Evolutionary conservation across 2,888 invertebrate species (phyloP).

Genomic region (Alviniconcha strummeri): DNA sequence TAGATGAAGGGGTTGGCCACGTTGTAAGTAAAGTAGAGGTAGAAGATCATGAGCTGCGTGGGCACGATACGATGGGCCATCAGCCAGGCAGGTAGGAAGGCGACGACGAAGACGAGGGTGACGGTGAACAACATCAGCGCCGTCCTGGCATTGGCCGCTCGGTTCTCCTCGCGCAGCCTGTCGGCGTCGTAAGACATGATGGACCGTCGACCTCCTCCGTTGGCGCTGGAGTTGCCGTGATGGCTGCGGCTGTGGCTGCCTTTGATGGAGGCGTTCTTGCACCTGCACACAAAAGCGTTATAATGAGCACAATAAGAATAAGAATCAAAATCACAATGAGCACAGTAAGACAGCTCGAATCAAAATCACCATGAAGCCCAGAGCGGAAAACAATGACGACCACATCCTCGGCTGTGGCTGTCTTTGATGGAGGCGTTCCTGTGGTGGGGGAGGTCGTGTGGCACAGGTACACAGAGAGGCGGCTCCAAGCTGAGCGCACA

Average conservation of each 20-base stretch:
- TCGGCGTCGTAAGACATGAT: slow-evolving; percentile 39
- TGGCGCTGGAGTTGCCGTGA: slow-evolving; percentile 18
- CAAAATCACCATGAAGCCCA: too few species aligned
- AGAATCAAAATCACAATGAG: too few species aligned
- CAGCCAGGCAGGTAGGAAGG: slow-evolving; percentile 71
- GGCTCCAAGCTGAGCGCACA: too few species aligned
- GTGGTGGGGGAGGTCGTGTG: background rate
- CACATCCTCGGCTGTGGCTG: slow-evolving; percentile 3
- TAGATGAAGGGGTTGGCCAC: slow-evolving; percentile 73
- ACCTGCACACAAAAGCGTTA: background rate
- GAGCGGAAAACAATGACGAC: too few species aligned
- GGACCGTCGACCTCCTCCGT: background rate
- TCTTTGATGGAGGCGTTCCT: slow-evolving; percentile 33
- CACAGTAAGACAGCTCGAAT: too few species aligned
- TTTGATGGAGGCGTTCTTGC: slow-evolving; percentile 32
- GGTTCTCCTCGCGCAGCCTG: slow-evolving; percentile 51
- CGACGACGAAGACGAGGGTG: slow-evolving; percentile 70
- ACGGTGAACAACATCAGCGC: slow-evolving; percentile 73
- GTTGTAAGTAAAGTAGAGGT: slow-evolving; percentile 72
- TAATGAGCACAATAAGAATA: too few species aligned
- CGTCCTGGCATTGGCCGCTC: slow-evolving; percentile 69
- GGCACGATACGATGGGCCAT: slow-evolving; percentile 65
- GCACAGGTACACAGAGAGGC: too few species aligned
- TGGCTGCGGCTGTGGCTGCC: slow-evolving; percentile 22
- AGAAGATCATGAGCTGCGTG: slow-evolving; percentile 65